Percentiles rank a stretch among this genome's conserved stretches.
Conservation (phyloP, 2,797 vertebrate species). For the Tapera naevia region DNA sequence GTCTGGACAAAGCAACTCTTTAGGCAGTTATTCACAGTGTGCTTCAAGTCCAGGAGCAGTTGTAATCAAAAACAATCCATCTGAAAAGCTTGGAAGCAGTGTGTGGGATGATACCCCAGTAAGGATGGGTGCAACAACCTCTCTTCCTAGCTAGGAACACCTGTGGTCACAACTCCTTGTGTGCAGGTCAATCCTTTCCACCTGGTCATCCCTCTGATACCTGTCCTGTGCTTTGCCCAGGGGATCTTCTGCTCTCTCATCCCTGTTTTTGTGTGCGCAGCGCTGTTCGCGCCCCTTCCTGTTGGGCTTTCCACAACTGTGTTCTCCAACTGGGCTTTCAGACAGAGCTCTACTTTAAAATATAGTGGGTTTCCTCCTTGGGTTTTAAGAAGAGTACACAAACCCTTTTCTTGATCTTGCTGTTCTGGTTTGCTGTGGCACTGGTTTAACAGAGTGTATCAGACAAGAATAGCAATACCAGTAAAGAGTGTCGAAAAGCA, state of each 20-base stretch:
- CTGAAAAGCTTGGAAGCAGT: not conserved
- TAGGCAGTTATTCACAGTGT: not conserved
- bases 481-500: not conserved
- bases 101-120: not conserved
- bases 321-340: not conserved
- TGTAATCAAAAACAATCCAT: not conserved
- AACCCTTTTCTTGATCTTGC: not conserved
- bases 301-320: too few relatives aligned
- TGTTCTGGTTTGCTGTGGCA: not conserved
- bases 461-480: not conserved
- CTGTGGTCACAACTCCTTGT: not conserved
- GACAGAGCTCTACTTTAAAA: not conserved
- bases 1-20: not conserved
- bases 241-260: not conserved
- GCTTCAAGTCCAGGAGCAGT: not conserved
- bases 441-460: fast-evolving
- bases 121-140: not conserved
- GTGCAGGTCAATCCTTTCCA: not conserved
- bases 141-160: not conserved
- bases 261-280: not conserved
- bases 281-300: not conserved
- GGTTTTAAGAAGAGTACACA: not conserved
- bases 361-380: not conserved
- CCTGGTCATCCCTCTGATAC: too few relatives aligned
- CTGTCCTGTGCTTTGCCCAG: not conserved